A percentile compares a stretch with the other conserved stretches of the same genome.
These are phyloP conservation scores for Holacanthella duospinosa DNA, from an alignment of 2,888 invertebrate genomes.

Conservation along the genomic window DNA sequence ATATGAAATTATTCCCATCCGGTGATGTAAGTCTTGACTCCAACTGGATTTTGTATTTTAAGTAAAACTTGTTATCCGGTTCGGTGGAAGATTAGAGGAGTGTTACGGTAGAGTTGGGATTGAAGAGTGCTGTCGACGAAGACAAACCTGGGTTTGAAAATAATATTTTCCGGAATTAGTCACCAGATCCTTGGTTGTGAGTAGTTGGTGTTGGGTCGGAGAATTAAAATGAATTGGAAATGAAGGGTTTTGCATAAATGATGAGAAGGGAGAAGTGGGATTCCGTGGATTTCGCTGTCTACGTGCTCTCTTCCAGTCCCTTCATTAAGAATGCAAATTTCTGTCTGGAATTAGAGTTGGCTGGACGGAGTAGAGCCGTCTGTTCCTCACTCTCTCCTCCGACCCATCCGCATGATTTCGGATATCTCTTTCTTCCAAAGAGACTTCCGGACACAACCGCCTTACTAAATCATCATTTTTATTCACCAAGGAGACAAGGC, in stretches of 20 bases:
- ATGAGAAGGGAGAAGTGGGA: neutral
- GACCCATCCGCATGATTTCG: too few relatives aligned
- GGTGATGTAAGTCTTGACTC: too few relatives aligned
- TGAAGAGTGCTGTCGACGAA: neutral
- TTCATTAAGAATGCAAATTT: slow-evolving; percentile 1
- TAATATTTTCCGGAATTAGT: too few relatives aligned
- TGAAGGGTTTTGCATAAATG: slow-evolving; percentile 5
- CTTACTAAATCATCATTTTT: neutral
- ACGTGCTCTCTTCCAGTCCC: neutral
- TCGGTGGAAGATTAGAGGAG: too few relatives aligned
- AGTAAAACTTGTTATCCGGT: too few relatives aligned
- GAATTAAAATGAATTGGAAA: slow-evolving; percentile 2
- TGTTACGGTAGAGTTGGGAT: too few relatives aligned
- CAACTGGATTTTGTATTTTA: too few relatives aligned
- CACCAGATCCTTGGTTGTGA: too few relatives aligned
- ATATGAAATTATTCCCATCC: too few relatives aligned
- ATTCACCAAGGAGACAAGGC: neutral
- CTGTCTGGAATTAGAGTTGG: neutral
- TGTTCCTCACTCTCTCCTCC: too few relatives aligned
- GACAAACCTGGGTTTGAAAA: neutral
- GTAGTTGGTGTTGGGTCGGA: neutral
- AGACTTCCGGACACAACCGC: neutral
- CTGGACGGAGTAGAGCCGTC: too few relatives aligned
- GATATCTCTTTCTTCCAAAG: neutral
- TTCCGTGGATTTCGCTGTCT: too few relatives aligned